A percentile compares a stretch with the other conserved stretches of the same genome.
phyloP scores from a whole-genome alignment of 2,888 invertebrate genomes.

The Lithosia quadra region DNA sequence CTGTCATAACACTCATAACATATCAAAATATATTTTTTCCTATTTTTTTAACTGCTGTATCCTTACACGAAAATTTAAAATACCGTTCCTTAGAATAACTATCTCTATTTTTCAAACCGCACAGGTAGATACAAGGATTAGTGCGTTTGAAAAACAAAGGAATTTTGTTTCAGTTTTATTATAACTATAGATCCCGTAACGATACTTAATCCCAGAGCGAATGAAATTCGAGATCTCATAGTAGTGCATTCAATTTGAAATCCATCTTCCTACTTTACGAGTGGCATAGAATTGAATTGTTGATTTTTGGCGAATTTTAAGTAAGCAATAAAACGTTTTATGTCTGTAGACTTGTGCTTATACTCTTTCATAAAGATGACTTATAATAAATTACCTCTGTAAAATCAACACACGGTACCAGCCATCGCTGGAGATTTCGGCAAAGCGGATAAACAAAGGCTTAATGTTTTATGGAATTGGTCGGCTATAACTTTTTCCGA shows the following conservation, averaged over 20 bases:
- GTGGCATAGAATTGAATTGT: conserved; percentile 76
- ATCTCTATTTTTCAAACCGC: too few relatives aligned
- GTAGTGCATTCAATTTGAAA: conserved; percentile 60
- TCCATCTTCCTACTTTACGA: conserved; percentile 76
- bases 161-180: too few relatives aligned
- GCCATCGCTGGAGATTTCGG: background rate
- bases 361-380: conserved; percentile 13
- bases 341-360: conserved; percentile 43
- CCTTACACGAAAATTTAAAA: too few relatives aligned
- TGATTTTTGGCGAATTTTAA: conserved; percentile 78
- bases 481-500: background rate
- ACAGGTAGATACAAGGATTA: too few relatives aligned
- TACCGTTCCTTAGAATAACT: too few relatives aligned
- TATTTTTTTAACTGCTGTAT: too few relatives aligned
- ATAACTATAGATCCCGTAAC: too few relatives aligned
- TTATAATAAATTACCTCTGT: conserved; percentile 11
- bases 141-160: too few relatives aligned
- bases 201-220: background rate
- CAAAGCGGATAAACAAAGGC: background rate
- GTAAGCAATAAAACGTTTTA: conserved; percentile 75
- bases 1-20: too few relatives aligned
- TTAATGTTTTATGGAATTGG: conserved; percentile 1
- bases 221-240: conserved; percentile 26
- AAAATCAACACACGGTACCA: conserved; percentile 5
- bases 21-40: too few relatives aligned